A percentile compares a stretch with the other conserved stretches of the same genome.
These are phyloP conservation scores for Planiliza haematocheilus DNA, from an alignment of 2,113 vertebrate genomes.

Conservation along the genomic window DNA sequence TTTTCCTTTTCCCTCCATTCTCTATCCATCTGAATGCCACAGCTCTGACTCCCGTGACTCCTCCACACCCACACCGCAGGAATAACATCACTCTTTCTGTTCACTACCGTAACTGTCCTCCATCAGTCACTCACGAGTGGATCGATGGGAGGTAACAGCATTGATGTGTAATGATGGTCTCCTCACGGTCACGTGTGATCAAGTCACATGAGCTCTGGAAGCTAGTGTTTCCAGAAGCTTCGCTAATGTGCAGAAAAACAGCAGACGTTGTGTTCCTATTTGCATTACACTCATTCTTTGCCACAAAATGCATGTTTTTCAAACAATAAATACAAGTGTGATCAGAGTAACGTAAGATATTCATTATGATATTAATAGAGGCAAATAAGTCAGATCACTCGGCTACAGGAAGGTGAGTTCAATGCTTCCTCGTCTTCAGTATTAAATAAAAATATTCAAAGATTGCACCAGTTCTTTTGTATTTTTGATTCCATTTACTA, in stretches of 20 bases:
- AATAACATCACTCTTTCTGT: slow-evolving; percentile 17
- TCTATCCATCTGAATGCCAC: slow-evolving; percentile 35
- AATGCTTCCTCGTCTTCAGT: slow-evolving; percentile 1
- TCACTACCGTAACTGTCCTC: slow-evolving; percentile 19
- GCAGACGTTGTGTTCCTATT: too few relatives aligned
- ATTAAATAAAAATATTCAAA: slow-evolving; percentile 13
- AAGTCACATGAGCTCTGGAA: not conserved
- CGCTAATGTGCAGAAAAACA: too few relatives aligned
- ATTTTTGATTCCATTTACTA: slow-evolving; percentile 14
- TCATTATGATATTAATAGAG: too few relatives aligned
- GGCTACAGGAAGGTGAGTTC: not conserved
- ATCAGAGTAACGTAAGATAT: too few relatives aligned
- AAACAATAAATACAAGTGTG: too few relatives aligned
- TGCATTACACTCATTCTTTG: too few relatives aligned
- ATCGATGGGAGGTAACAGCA: slow-evolving; percentile 14
- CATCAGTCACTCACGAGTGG: not conserved
- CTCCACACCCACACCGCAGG: slow-evolving; percentile 53
- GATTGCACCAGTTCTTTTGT: not conserved
- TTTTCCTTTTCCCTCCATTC: not conserved
- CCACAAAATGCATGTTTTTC: too few relatives aligned
- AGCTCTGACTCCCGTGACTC: slow-evolving; percentile 50
- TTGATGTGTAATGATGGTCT: slow-evolving; percentile 3
- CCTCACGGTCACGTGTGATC: not conserved
- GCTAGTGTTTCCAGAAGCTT: too few relatives aligned
- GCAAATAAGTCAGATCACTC: not conserved